A percentile compares a stretch with the other conserved stretches of the same genome.
phyloP scores from a whole-genome alignment of 2,113 vertebrate genomes.

The Nematolebias whitei region DNA sequence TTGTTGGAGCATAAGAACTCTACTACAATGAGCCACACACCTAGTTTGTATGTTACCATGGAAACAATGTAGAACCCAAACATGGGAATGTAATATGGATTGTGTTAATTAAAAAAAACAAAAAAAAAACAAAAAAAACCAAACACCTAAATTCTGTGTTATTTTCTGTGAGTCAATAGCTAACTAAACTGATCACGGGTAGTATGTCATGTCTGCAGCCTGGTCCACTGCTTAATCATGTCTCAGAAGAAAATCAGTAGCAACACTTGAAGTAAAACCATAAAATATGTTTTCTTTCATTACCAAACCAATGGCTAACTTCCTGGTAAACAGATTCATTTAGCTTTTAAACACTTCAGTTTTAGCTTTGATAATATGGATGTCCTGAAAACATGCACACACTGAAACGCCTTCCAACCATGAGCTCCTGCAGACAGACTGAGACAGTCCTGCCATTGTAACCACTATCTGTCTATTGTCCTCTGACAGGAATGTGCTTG shows the following conservation, averaged over 20 bases:
- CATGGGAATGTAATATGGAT: slow-evolving; percentile 55
- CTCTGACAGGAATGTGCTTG: slow-evolving; percentile 58
- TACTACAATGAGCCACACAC: slow-evolving; percentile 40
- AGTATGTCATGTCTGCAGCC: slow-evolving; percentile 47
- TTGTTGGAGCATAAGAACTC: slow-evolving; percentile 37
- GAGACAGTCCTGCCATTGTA: slow-evolving; percentile 47
- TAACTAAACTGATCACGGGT: slow-evolving; percentile 28
- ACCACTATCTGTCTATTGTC: slow-evolving; percentile 59
- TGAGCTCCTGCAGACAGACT: slow-evolving; percentile 31
- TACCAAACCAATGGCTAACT: slow-evolving; percentile 56
- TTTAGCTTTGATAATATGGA: slow-evolving; percentile 23
- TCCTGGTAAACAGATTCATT: slow-evolving; percentile 42
- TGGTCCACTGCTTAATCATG: slow-evolving; percentile 21
- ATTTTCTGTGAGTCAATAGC: slow-evolving; percentile 70
- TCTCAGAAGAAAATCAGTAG: slow-evolving; percentile 37
- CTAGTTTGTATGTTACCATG: slow-evolving; percentile 43
- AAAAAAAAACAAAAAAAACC: slow-evolving; percentile 49
- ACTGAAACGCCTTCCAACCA: slow-evolving; percentile 11
- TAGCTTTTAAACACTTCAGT: slow-evolving; percentile 11
- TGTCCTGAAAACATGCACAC: slow-evolving; percentile 6
- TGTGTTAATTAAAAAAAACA: slow-evolving; percentile 49
- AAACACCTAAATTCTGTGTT: slow-evolving; percentile 48
- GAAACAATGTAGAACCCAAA: slow-evolving; percentile 58
- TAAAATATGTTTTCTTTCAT: slow-evolving; percentile 37
- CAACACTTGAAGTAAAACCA: slow-evolving; percentile 49